Conservation (phyloP, 1,140 invertebrate genomes). For the Leguminivora glycinivorella region DNA sequence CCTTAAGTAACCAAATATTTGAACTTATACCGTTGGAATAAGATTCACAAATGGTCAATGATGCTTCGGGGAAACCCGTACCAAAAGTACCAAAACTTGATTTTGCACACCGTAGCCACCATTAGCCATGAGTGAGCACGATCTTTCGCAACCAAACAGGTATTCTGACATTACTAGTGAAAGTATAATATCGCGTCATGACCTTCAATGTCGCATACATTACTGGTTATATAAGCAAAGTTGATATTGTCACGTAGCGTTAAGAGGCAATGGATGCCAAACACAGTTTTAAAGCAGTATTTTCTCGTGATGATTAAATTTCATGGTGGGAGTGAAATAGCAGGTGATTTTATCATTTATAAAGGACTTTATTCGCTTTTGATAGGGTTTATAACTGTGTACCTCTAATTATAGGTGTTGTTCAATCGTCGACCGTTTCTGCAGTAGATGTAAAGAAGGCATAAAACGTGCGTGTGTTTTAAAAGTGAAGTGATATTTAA, state of each 20-base stretch:
- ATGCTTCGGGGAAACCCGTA: not conserved
- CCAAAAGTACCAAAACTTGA: no score
- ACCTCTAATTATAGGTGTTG: not conserved
- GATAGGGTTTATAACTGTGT: not conserved
- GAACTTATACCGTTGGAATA: no score
- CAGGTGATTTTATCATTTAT: not conserved
- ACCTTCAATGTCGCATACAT: not conserved
- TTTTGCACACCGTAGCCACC: not conserved
- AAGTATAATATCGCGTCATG: not conserved
- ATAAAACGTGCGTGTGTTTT: not conserved
- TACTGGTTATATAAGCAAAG: not conserved
- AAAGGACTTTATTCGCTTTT: not conserved
- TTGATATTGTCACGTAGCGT: not conserved
- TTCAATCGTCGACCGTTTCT: not conserved
- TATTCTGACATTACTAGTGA: not conserved
- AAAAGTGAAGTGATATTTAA: not conserved
- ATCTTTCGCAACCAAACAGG: slow-evolving; percentile 17
- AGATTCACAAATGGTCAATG: not conserved
- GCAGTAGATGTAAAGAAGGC: not conserved
- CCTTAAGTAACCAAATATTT: no score
- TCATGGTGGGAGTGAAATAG: not conserved
- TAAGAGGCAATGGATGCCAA: not conserved
- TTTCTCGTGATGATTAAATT: not conserved
- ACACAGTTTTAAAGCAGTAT: not conserved
- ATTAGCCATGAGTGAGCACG: not conserved